phyloP scores from a whole-genome alignment of 1,140 invertebrate genomes.

The Drosophila azteca region DNA sequence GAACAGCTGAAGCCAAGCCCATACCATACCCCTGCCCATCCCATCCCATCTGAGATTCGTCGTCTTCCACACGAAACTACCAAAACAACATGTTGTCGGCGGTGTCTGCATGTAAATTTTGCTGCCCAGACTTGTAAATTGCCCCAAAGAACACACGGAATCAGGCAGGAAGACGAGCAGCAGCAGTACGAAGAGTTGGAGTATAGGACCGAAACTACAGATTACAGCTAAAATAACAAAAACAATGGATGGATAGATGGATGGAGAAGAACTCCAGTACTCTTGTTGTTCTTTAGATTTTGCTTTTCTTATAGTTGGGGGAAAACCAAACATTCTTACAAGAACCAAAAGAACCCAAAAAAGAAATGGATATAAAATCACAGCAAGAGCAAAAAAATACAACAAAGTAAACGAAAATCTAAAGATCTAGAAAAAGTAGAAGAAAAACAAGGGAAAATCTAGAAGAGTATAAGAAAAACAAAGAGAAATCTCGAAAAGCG shows the following conservation, averaged over 20 bases:
- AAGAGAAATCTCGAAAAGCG: neutral
- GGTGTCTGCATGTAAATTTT: slow-evolving; percentile 66
- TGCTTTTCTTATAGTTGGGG: slow-evolving; percentile 57
- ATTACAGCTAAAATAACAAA: slow-evolving; percentile 72
- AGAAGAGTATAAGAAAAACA: neutral
- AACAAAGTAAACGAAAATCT: slow-evolving; percentile 11
- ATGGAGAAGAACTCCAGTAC: slow-evolving; percentile 25
- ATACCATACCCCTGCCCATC: slow-evolving; percentile 15
- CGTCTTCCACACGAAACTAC: slow-evolving; percentile 27
- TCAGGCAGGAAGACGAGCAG: slow-evolving; percentile 29
- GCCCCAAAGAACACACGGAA: slow-evolving; percentile 49
- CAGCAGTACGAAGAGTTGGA: slow-evolving; percentile 6
- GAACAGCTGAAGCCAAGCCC: slow-evolving; percentile 48
- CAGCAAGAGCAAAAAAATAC: slow-evolving; percentile 32
- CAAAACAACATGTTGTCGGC: slow-evolving; percentile 30
- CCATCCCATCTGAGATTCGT: slow-evolving; percentile 5
- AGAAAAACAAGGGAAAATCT: neutral
- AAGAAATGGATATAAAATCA: slow-evolving; percentile 29
- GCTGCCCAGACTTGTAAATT: slow-evolving; percentile 69
- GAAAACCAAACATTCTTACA: slow-evolving; percentile 71
- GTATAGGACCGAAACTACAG: slow-evolving; percentile 53
- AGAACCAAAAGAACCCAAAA: slow-evolving; percentile 27
- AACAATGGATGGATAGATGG: slow-evolving; percentile 27
- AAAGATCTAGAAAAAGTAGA: slow-evolving; percentile 12
- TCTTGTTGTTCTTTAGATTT: slow-evolving; percentile 50